Base-by-base conservation (phyloP, 2,888 invertebrate species). In the Anthrax anthrax region DNA sequence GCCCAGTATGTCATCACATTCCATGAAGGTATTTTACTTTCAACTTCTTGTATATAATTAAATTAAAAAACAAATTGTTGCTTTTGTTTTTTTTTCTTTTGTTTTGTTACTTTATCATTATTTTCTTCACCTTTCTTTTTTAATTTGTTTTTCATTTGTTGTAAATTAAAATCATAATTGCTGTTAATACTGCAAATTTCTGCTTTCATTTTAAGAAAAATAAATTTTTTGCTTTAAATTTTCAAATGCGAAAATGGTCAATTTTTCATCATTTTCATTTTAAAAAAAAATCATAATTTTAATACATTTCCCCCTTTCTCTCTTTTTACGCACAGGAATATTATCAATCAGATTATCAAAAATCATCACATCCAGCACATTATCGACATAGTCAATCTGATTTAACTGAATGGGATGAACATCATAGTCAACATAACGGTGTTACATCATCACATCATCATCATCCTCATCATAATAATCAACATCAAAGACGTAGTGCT, bases 1-100 rank as follows among this genome's bases (percentile, higher is more conserved):
- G 47, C 79, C 78, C 62, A 81, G 81, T 60, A 76, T 77, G 58
- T 82, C 81, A 50, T 73, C 80, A 55, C 81, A 78, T 60, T 80
- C 78, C 56, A 80, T 82, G 61, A 81, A 81, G 80, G 82, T 81
- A 68, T 56, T 58, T 57, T 51, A n/a, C n/a, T n/a, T n/a, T n/a
- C n/a, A n/a, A n/a, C n/a, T n/a, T n/a, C 52, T 45, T 49, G 37
- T 13, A 27, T 27, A 9, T 27, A 27, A 27, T 9, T 8, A 27
- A 27, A 27, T 8, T 6, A 23, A 23, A 23, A 23, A 23, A 23
- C 4, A 23, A 23, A 23, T 6, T 8, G 9, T 8, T 8, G 23
- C 23, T 8, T 27, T 27, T 2, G 9, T 27, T 27, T 27, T n/a
- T n/a, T n/a, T n/a, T n/a, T n/a, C n/a, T n/a, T n/a, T n/a, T n/a